Evolutionary conservation across 2,113 vertebrate genomes (phyloP).

Genomic region (Brienomyrus longianalis): DNA sequence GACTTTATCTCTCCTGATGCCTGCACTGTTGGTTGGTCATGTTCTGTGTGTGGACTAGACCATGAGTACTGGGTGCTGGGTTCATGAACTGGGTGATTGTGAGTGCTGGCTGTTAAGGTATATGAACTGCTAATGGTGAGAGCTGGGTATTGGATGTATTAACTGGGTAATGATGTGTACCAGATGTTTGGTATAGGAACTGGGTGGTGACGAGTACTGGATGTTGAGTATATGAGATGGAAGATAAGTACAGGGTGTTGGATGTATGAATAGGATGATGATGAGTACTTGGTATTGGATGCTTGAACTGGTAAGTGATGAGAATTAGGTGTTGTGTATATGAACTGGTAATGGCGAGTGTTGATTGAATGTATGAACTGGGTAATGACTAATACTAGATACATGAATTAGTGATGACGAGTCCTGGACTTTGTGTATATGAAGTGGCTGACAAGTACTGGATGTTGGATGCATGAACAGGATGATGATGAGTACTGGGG

Average conservation of each 20-base stretch:
- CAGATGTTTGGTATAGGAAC: not conserved
- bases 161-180: not conserved
- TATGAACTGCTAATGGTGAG: not conserved
- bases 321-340: not conserved
- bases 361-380: not conserved
- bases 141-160: not conserved
- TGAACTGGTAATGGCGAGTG: not conserved
- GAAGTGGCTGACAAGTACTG: not conserved
- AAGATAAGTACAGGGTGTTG: not conserved
- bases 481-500: not conserved
- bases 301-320: not conserved
- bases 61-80: not conserved
- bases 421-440: not conserved
- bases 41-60: not conserved
- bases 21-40: not conserved
- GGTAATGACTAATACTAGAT: not conserved
- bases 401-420: not conserved
- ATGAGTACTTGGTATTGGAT: not conserved
- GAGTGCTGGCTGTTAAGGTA: not conserved
- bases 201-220: not conserved
- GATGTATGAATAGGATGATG: not conserved
- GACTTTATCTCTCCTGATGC: not conserved
- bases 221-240: not conserved
- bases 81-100: not conserved
- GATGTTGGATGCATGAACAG: not conserved